These are phyloP conservation scores for Mesorhabditis belari DNA, from an alignment of 2,888 invertebrate species.

Conservation along the genomic window DNA sequence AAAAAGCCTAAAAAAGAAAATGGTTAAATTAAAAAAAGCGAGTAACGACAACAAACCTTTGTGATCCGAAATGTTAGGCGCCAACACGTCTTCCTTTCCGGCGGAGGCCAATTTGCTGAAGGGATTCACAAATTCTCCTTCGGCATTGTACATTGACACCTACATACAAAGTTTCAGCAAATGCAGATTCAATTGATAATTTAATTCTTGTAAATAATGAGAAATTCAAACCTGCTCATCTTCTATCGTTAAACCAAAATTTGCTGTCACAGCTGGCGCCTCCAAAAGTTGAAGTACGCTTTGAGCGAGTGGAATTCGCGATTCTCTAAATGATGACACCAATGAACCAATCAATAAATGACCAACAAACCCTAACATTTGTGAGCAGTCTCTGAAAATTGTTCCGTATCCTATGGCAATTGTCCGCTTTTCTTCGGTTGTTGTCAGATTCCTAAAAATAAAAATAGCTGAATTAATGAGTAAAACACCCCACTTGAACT, in stretches of 20 bases:
- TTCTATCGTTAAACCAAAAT: slow-evolving; percentile 20
- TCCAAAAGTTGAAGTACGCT: slow-evolving; percentile 22
- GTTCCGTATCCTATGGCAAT: slow-evolving; percentile 80
- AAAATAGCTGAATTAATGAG: background rate
- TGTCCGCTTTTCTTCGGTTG: slow-evolving; percentile 76
- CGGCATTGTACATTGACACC: slow-evolving; percentile 37
- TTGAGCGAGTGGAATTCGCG: slow-evolving; percentile 8
- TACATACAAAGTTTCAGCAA: background rate
- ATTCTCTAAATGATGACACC: background rate
- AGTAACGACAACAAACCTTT: slow-evolving; percentile 28
- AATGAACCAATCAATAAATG: background rate
- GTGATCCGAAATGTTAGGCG: slow-evolving; percentile 25
- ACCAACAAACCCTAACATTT: background rate
- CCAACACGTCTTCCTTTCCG: slow-evolving; percentile 17
- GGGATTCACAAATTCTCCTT: slow-evolving; percentile 42
- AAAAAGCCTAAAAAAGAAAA: no score
- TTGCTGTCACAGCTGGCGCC: slow-evolving; percentile 14
- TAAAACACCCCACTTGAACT: background rate
- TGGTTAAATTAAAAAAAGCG: no score
- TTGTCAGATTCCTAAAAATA: slow-evolving; percentile 78
- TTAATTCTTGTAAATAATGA: background rate
- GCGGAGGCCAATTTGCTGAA: slow-evolving; percentile 44
- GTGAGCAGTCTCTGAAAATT: slow-evolving; percentile 57
- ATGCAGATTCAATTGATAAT: no score
- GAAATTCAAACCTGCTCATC: slow-evolving; percentile 20